Conservation (phyloP, 2,113 vertebrate genomes). For the Cricetomys ansorgei region DNA sequence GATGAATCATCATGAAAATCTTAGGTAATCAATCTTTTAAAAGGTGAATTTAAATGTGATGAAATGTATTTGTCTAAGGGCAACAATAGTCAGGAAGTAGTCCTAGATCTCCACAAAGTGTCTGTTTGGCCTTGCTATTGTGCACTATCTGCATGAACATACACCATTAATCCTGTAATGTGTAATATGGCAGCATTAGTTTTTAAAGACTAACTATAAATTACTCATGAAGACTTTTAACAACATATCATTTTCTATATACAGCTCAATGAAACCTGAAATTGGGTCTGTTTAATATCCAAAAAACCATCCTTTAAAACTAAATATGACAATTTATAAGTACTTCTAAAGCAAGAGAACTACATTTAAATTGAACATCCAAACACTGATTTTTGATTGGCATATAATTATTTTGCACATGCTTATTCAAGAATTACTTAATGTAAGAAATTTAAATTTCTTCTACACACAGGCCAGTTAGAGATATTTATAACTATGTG, state of each 20-base stretch:
- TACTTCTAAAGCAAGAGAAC: not conserved
- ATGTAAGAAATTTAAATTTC: not conserved
- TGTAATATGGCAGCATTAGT: conserved; percentile 8
- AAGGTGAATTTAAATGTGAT: not conserved
- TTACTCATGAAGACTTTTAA: conserved; percentile 37
- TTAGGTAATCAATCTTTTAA: not conserved
- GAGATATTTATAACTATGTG: not conserved
- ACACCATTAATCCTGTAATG: not conserved
- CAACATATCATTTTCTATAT: conserved; percentile 41
- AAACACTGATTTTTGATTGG: not conserved
- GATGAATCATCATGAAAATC: not conserved
- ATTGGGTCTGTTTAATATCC: conserved; percentile 35
- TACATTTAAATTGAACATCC: not conserved
- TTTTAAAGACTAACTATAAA: conserved; percentile 26
- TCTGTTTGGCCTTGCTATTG: not conserved
- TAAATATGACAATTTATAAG: conserved; percentile 55
- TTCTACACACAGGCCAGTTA: not conserved
- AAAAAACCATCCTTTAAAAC: conserved; percentile 27
- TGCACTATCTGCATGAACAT: not conserved
- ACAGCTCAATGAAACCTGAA: conserved; percentile 57
- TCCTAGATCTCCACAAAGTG: not conserved
- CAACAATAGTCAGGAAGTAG: not conserved
- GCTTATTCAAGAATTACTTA: not conserved
- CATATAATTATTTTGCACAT: conserved; percentile 9
- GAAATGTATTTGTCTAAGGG: not conserved